Base-by-base conservation (phyloP, 2,113 vertebrate genomes). In the Paramisgurnus dabryanus region DNA sequence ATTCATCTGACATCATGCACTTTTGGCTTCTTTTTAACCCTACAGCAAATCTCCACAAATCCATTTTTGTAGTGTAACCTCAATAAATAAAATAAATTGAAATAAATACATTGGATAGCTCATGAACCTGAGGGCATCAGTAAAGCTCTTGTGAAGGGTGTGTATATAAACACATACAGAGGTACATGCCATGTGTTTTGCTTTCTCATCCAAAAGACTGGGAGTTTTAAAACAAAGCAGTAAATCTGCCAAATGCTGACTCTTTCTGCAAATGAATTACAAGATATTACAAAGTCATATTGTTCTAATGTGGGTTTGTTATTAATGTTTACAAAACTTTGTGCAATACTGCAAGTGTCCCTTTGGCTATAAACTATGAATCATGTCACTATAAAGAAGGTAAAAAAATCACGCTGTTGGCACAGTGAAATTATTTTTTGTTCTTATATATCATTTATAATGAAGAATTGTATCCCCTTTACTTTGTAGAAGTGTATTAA, bases 161-260 rank as follows among this genome's bases (percentile, higher is more conserved):
- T 45, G 72, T 63, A 63, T 76, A 66, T n/a, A 22, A 15, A 5
- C 43, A n/a, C 22, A 22, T 22, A 22, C 45, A 40, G 50, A 22
- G 18, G 64, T 66, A 45, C 50, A 34, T 1, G 7, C 67, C 45
- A 50, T 40, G 8, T 34, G 8, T 34, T 18, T 55, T n/a, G 45
- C 11, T 45, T 70, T 40, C 39, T 49, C 73, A 22, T 50, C 9
- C 40, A 41, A 63, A 57, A 69, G 67, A 71, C 53, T 80, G 34
- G 18, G 27, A 66, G 61, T 64, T 80, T 72, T 69, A 81, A 87
- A 85, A 82, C 78, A 80, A 78, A 75, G 65, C 45, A 22, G 61
- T 87, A 87, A 85, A 88, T 86, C 80, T 82, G 64, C 78, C 80
- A 83, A 34, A 27, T 60, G 58, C 11, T 70, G 57, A 63, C 22